Evolutionary conservation across 2,797 vertebrate genomes (phyloP), one percentile per base, ranked within the genome.

Genomic region (Onychomys arenicola): DNA sequence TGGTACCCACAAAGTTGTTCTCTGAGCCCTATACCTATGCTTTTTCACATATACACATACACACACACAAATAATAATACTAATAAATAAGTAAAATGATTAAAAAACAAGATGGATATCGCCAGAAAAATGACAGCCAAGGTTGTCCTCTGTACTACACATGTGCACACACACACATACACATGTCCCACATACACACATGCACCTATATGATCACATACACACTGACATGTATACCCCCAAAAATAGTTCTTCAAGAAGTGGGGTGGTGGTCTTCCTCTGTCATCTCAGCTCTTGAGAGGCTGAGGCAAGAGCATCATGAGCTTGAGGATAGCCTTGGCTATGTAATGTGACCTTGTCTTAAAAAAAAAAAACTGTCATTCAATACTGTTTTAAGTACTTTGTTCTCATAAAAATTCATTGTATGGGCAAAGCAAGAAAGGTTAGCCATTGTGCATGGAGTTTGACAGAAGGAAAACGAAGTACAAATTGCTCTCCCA

Each of bases 381-480:
- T 82, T 55, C 25, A 4, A 46, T 67, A 63, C 93, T 88, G 67
- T 43, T 77, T 25, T n/a, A 93, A 93, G 49, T 7, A 32, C 17
- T 59, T 95, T 65, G 12, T 65, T 90, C 84, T 94, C 88, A 16
- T 43, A 75, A 61, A 19, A 96, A 90, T 84, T 14, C 11, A 55
- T 19, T 37, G 14, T 46, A 57, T 32, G 14, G 25, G 80, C 34
- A 75, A 40, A 25, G 85, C 77, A 84, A 86, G 59, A 75, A 83
- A 76, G 65, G 40, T 0, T 83, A 65, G 17, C 63, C 65, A 65
- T 27, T 84, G 67, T 49, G 65, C 34, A n/a, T 86, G 82, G 65
- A 63, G 63, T 61, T 46, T 86, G 88, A 96, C 57, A 77, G 89
- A 91, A 46, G 29, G 52, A 94, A 96, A 84, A 32, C 49, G 49